phyloP scores from a whole-genome alignment of 1,140 invertebrate genomes.

The Drosophila parvula region DNA sequence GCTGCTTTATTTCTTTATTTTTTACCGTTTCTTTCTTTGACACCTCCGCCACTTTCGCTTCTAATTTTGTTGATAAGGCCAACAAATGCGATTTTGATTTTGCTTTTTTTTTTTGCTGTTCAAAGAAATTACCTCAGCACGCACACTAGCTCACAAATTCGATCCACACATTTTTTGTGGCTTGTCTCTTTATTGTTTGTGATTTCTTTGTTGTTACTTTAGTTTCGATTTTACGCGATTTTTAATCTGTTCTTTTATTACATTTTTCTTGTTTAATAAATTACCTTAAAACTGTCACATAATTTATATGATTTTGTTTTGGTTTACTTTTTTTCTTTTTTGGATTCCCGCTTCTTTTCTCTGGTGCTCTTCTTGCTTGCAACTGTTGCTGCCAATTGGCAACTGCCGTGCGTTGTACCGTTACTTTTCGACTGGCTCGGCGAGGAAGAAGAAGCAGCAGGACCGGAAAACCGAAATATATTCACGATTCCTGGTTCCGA shows the following conservation, averaged over 20 bases:
- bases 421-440: constrained; percentile 21
- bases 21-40: constrained; percentile 23
- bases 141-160: constrained; percentile 7
- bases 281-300: constrained; percentile 4
- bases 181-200: constrained; percentile 6
- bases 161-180: constrained; percentile 1
- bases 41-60: constrained; percentile 39
- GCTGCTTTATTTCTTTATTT: constrained; percentile 13
- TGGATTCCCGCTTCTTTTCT: background rate
- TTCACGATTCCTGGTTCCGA: constrained; percentile 34
- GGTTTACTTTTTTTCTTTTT: background rate
- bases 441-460: constrained; percentile 21
- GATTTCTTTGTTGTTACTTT: constrained; percentile 4
- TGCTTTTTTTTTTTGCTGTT: background rate
- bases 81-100: constrained; percentile 35
- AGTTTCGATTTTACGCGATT: background rate
- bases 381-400: constrained; percentile 39
- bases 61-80: constrained; percentile 43
- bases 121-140: constrained; percentile 35
- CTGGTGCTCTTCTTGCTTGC: constrained; percentile 33
- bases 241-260: background rate
- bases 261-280: background rate
- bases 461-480: constrained; percentile 37
- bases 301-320: background rate
- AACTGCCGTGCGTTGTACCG: constrained; percentile 18